Base-by-base conservation (phyloP, 2,113 vertebrate species). In the Oncorhynchus kisutch region DNA sequence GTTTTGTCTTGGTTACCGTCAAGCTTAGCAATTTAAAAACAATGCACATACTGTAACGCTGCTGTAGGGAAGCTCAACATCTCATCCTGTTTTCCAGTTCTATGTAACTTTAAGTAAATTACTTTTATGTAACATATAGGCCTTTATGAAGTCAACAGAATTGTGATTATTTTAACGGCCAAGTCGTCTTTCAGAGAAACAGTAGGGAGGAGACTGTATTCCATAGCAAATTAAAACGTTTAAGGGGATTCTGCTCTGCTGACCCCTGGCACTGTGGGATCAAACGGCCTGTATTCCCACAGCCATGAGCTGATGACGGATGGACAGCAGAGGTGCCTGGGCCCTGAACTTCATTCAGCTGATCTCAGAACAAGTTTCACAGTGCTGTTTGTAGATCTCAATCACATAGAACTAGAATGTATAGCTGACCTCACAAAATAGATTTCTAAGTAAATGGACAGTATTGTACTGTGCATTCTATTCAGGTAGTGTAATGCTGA, bases 261-360 rank as follows among this genome's bases (percentile, higher is more conserved):
- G 84, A 90, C 84, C 85, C 83, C 78, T 70, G 51, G 0, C 70
- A 75, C 39, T 70, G 3, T 70, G 62, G 49, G 80, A 71, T 84
- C 78, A 81, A 86, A 88, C 85, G 82, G 57, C 82, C 81, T 31
- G 86, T 78, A 45, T 45, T 80, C 77, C 81, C 84, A 74, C 76
- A 69, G 78, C 83, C 73, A 59, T 51, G 34, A 82, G 83, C 82
- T 78, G 91, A 74, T 88, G 90, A 92, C 85, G 83, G 92, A 92
- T 54, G 68, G 78, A 82, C 83, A 84, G 79, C 88, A 90, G 90
- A 81, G 76, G 76, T 57, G 79, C 81, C 82, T 85, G 54, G 20
- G 69, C 70, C 16, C 72, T 48, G 27, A 81, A 72, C 67, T 78
- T 65, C 14, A 48, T 76, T 64, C 4, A 54, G 57, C 51, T 80